Conservation (phyloP, 1,140 invertebrate genomes). For the Diprion similis region DNA sequence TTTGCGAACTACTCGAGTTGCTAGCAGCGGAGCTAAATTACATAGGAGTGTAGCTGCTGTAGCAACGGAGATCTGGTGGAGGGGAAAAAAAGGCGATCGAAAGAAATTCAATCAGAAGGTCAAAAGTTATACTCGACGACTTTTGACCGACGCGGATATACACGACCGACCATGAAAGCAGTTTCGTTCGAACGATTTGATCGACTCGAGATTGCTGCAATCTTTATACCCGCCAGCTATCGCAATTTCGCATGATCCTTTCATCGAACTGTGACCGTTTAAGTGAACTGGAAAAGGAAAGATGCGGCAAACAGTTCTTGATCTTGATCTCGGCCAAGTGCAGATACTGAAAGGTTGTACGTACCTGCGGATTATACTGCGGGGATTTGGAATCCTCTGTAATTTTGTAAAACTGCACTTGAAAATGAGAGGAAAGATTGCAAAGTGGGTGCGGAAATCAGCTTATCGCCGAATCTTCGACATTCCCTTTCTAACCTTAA, state of each 20-base stretch:
- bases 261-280: neutral
- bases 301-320: neutral
- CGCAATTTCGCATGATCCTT: neutral
- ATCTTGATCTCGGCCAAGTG: neutral
- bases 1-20: neutral
- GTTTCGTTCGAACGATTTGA: neutral
- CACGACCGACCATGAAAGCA: too few species aligned
- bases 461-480: conserved; percentile 11
- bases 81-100: neutral
- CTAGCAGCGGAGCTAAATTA: neutral
- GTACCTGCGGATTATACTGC: too few species aligned
- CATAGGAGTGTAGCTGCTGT: neutral
- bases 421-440: conserved; percentile 12
- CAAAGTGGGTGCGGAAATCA: conserved; percentile 12
- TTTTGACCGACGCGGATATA: too few species aligned
- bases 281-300: neutral
- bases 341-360: too few species aligned
- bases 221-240: neutral
- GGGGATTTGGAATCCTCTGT: neutral
- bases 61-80: too few species aligned
- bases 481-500: conserved; percentile 22
- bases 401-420: neutral
- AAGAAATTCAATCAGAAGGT: conserved; percentile 2
- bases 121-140: too few species aligned
- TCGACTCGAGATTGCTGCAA: neutral